These are phyloP conservation scores for Syngnathoides biaculeatus DNA, from an alignment of 2,113 vertebrate species.

Conservation along the genomic window DNA sequence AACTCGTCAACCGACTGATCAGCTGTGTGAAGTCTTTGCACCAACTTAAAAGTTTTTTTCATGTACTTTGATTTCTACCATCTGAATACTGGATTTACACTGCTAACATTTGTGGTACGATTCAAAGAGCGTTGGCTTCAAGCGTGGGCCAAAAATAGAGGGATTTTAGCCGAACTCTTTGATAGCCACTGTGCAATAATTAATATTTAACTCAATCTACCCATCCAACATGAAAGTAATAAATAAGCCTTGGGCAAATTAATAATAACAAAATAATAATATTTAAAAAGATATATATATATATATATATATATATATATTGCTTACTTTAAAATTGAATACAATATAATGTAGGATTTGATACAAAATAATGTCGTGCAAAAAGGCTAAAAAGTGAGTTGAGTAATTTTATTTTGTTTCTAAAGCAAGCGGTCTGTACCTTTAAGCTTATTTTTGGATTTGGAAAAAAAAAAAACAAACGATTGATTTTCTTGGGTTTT, in stretches of 20 bases:
- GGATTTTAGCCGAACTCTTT: neutral
- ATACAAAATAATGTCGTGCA: neutral
- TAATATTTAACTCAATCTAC: conserved; percentile 5
- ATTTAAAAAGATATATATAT: no score
- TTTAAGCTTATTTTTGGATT: neutral
- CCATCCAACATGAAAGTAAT: no score
- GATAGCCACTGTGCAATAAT: neutral
- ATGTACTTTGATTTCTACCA: neutral
- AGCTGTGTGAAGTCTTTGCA: neutral
- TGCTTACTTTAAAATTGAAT: neutral
- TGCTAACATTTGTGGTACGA: neutral
- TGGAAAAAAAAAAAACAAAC: neutral
- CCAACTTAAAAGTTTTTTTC: neutral
- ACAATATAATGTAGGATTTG: no score
- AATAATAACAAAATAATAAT: neutral
- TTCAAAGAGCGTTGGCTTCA: neutral
- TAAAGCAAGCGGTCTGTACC: neutral
- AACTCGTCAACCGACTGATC: neutral
- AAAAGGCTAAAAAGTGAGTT: neutral
- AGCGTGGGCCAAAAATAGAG: neutral
- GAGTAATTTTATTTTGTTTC: neutral
- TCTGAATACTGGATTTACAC: neutral
- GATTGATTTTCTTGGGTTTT: conserved; percentile 6
- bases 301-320: no score
- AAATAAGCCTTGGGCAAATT: neutral